Evolutionary conservation across 2,113 vertebrate genomes (phyloP).

Genomic region (Lepus americanus): DNA sequence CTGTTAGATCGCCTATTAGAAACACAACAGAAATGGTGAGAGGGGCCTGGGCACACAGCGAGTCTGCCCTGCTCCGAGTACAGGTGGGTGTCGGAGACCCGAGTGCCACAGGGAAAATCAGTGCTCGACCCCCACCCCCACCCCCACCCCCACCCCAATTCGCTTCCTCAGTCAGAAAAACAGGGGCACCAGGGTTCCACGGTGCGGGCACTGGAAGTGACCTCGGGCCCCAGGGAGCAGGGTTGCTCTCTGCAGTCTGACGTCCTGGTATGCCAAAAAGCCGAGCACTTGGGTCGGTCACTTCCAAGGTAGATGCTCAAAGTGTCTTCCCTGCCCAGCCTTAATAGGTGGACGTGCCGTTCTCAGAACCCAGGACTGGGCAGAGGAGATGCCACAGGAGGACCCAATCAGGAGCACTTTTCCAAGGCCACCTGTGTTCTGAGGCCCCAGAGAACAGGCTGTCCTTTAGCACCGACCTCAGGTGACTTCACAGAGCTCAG

Average conservation of each 20-base stretch:
- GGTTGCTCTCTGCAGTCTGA: background rate
- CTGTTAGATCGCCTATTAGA: conserved; percentile 71
- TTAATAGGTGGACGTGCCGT: background rate
- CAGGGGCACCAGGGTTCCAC: background rate
- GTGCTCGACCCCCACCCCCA: too few relatives aligned
- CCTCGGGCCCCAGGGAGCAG: background rate
- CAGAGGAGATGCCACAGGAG: background rate
- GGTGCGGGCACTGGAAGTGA: background rate
- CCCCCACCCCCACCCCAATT: background rate
- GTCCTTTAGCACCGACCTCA: background rate
- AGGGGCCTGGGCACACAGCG: background rate
- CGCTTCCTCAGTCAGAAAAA: background rate
- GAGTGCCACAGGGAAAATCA: background rate
- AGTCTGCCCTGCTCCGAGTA: background rate
- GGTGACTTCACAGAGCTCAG: background rate
- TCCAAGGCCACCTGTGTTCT: background rate
- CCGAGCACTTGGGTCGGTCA: background rate
- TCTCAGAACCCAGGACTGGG: background rate
- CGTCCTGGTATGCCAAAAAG: background rate
- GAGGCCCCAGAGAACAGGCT: background rate
- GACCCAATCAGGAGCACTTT: background rate
- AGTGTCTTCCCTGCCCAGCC: background rate
- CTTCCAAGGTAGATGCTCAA: background rate
- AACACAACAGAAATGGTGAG: conserved; percentile 25
- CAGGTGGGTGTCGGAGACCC: background rate